Base-by-base conservation (phyloP, 2,113 vertebrate genomes). In the Neolamprologus ventralis region DNA sequence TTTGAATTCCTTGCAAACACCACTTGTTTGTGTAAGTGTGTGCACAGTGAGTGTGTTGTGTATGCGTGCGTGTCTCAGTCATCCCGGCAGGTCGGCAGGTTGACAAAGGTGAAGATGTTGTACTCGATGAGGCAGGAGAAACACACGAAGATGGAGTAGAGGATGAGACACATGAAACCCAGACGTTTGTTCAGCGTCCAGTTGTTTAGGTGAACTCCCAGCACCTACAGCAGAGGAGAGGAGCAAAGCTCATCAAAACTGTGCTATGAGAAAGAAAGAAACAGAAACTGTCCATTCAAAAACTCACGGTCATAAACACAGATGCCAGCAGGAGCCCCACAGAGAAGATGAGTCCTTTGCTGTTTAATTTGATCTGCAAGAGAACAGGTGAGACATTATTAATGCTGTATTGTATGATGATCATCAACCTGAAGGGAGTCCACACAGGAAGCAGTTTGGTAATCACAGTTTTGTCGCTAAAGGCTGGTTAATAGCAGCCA, bases 91-190 rank as follows among this genome's bases (percentile, higher is more conserved):
- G 98, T 99, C 0, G 99, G 99, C 95, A 99, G 97, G 96, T 99
- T 99, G 96, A 99, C 98, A 68, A 99, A 99, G 37, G 97, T 99
- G 96, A 99, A 99, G 94, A 99, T 97, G 91, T 99, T 99, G 96
- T 99, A 99, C 88, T 99, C 99, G 14, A 98, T 99, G 96, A 99
- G 97, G 96, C 99, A 99, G 97, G 99, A 99, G 97, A 99, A 97
- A 93, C 98, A 98, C 91, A 99, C 96, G 97, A 99, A 99, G 95
- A 99, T 95, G 5, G 97, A 96, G 3, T 99, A 99, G 85, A 99
- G 96, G 92, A 98, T 94, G 89, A 99, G 96, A 95, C 98, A 99
- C 37, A 92, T 92, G 7, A 97, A 80, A 49, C 99, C 99, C 85
- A 99, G 96, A 91, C 98, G 98, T 92, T 95, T 97, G 95, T 99